Evolutionary conservation across 2,113 vertebrate species (phyloP), one percentile per base, ranked within the genome.

Genomic region (Herpailurus yagouaroundi): DNA sequence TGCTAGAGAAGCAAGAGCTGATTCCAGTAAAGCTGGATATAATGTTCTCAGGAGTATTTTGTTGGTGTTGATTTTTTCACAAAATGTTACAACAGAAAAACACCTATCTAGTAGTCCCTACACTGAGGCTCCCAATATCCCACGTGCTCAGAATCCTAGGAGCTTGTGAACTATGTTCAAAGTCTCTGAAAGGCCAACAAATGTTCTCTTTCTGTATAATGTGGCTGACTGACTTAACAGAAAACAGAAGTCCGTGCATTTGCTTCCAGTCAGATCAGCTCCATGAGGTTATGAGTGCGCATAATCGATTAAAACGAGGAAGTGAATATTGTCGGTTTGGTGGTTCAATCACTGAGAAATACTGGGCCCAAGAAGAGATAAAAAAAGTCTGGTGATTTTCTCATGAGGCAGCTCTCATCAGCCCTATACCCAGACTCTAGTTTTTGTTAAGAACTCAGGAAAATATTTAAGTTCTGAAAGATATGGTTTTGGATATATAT

Each of bases 51-150:
- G 23, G 41, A 79, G 36, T 48, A 31, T 93, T 96, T 91, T 83
- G 41, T 48, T 88, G 19, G 73, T 91, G 36, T 89, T 89, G 36
- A n/a, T 85, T 93, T 50, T 85, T 68, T 29, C 57, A 86, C 29
- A 89, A 88, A 95, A 91, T 52, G 38, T 91, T 96, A 76, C 85
- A 77, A 71, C 52, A 81, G 16, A 41, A 76, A 95, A 71, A 60
- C 21, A 77, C n/a, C 45, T 45, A 33, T 9, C 31, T 3, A 38
- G 38, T 23, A 31, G 33, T 87, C 29, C 21, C 25, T 79, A 89
- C 45, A 85, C 27, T 7, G 1, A 52, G 33, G n/a, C 31, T 31
- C 15, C 15, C 27, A 16, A 5, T 66, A 73, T 69, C 19, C 50
- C 21, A 12, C 19, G 2, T 38, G 29, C 12, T 77, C n/a, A 85